Conservation (phyloP, 64 coral and sea anemone species). For the Catalaphyllia jardinei region DNA sequence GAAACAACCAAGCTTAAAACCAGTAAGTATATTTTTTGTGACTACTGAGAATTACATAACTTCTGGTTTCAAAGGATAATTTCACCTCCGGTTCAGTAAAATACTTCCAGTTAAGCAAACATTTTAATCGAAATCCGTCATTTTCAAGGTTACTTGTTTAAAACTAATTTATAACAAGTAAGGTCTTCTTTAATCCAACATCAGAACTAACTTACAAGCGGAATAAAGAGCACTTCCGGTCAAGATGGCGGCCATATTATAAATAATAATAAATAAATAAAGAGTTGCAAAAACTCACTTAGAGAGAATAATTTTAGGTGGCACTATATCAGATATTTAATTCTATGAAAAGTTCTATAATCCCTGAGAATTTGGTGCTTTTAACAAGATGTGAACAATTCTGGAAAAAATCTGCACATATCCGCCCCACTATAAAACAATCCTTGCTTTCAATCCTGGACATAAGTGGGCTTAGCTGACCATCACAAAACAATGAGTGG, state of each 20-base stretch:
- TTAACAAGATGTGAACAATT: conserved; percentile 53
- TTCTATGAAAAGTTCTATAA: conserved; percentile 38
- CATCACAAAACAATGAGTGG: too few species aligned
- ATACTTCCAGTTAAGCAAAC: conserved; percentile 8
- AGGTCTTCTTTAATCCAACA: conserved; percentile 39
- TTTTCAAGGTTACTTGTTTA: background rate
- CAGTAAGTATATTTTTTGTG: conserved; percentile 23
- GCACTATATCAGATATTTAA: conserved; percentile 50
- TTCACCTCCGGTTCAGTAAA: conserved; percentile 25
- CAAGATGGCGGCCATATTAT: conserved; percentile 28
- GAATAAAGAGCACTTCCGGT: conserved; percentile 9
- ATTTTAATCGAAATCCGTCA: conserved; percentile 12
- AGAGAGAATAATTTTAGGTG: background rate
- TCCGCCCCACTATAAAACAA: too few species aligned
- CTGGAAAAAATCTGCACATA: conserved; percentile 8
- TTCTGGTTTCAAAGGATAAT: conserved; percentile 42
- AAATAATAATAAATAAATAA: too few species aligned
- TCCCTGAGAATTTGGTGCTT: conserved; percentile 44
- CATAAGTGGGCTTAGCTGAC: too few species aligned
- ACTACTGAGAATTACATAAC: background rate
- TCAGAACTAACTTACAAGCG: conserved; percentile 36
- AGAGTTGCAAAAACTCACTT: conserved; percentile 36
- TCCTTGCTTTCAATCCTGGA: too few species aligned
- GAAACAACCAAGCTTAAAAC: conserved; percentile 21
- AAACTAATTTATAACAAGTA: conserved; percentile 23